Evolutionary conservation across 2,797 vertebrate species (phyloP), one percentile per base, ranked within the genome.

Genomic region (Typhlichthys subterraneus): DNA sequence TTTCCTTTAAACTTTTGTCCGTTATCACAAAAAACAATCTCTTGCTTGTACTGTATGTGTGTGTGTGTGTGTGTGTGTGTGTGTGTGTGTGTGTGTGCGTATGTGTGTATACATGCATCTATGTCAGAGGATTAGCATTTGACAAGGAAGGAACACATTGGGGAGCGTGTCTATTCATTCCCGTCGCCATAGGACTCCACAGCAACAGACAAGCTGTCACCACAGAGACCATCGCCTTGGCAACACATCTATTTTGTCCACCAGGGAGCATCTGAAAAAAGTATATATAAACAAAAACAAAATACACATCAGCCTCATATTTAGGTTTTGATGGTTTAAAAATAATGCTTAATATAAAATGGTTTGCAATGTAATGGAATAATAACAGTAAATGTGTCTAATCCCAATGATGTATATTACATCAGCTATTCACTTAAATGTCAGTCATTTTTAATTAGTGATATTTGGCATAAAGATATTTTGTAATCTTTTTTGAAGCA

Each of bases 151-250:
- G 29, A 70, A 66, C 9, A 14, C 31, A 12, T 38, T 38, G 33
- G 9, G 31, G 12, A 61, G 62, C 0, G 5, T 52, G 50, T 29
- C 57, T 10, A 3, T 61, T 65, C 65, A 14, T 14, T 49, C 52
- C 46, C n/a, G 9, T 9, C n/a, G 1, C 60, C 23, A 14, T 46
- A 15, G 67, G 63, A 68, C 45, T 1, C 31, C 53, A 33, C 59
- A 50, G 75, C 64, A 72, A 66, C 45, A 60, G 54, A 69, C 19
- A 5, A 57, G 45, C 61, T 45, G 49, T 73, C 64, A 48, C 47
- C 53, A 29, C 50, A 10, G 38, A 58, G 60, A 42, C 42, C 45
- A 70, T 65, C 1, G 12, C 50, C 63, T 13, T 0, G 2, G 65
- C 55, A 53, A 67, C 17, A 13, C 56, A 4, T 73, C 23, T 47